These are phyloP conservation scores for Gerris buenoi DNA, from an alignment of 1,140 invertebrate genomes.

Conservation along the genomic window DNA sequence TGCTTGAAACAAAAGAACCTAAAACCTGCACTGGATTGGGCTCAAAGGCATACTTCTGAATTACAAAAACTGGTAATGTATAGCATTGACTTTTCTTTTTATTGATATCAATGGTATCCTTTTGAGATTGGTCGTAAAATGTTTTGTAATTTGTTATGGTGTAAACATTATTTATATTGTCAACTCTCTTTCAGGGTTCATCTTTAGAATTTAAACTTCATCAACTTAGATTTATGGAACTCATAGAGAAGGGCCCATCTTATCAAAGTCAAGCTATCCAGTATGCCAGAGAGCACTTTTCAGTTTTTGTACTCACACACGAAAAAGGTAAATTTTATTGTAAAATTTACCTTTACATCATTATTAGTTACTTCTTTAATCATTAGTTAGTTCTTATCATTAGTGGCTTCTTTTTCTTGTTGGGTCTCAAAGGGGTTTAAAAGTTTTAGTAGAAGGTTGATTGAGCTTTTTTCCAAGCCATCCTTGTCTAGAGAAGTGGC, in stretches of 20 bases:
- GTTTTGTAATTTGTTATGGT: too few relatives aligned
- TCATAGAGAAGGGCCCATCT: constrained; percentile 48
- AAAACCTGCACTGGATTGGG: constrained; percentile 66
- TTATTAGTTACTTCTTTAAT: too few relatives aligned
- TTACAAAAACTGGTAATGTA: constrained; percentile 38
- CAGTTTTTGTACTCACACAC: constrained; percentile 62
- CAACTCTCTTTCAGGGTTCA: constrained; percentile 40
- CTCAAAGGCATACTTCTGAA: constrained; percentile 42
- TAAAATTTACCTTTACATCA: too few relatives aligned
- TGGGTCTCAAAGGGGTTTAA: too few relatives aligned
- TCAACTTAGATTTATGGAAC: constrained; percentile 50
- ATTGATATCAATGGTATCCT: too few relatives aligned
- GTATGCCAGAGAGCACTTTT: constrained; percentile 74
- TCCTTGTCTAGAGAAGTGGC: too few relatives aligned
- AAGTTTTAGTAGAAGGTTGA: too few relatives aligned
- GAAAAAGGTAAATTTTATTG: constrained; percentile 62
- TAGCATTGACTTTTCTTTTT: constrained; percentile 10
- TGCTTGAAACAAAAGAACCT: constrained; percentile 62
- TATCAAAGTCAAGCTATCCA: constrained; percentile 61
- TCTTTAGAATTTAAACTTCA: constrained; percentile 78
- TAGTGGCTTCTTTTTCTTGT: too few relatives aligned
- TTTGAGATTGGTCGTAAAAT: too few relatives aligned
- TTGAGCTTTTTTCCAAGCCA: too few relatives aligned
- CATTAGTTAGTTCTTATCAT: too few relatives aligned
- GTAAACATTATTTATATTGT: too few relatives aligned